Percentiles rank a stretch among this genome's conserved stretches.
Conservation (phyloP, 2,888 invertebrate genomes). For the Sialis fuliginosa region DNA sequence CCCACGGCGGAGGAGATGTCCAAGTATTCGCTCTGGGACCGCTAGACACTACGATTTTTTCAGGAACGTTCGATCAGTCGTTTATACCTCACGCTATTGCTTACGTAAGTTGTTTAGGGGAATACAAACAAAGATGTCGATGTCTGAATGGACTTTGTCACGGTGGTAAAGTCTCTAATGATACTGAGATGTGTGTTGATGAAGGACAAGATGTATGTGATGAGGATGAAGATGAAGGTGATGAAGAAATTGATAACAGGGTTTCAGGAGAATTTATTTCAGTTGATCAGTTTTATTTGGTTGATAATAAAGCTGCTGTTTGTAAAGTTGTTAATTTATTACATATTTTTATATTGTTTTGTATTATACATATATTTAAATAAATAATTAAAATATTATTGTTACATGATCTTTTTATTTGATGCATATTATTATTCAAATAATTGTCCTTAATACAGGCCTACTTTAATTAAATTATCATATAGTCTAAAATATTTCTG, state of each 20-base stretch:
- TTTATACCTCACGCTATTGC: slow-evolving; percentile 62
- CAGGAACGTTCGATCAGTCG: slow-evolving; percentile 55
- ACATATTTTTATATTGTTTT: too few relatives aligned
- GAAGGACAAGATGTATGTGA: not conserved
- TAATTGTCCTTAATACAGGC: too few relatives aligned
- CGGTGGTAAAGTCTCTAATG: not conserved
- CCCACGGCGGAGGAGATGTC: slow-evolving; percentile 59
- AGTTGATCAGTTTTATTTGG: not conserved
- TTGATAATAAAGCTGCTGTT: not conserved
- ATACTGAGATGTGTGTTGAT: not conserved
- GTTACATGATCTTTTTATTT: too few relatives aligned
- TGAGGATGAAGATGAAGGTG: not conserved
- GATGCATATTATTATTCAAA: too few relatives aligned
- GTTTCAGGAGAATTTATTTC: not conserved
- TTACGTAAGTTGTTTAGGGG: slow-evolving; percentile 46
- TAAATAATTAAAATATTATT: too few relatives aligned
- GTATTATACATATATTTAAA: too few relatives aligned
- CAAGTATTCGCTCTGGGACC: slow-evolving; percentile 48
- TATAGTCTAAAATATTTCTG: too few relatives aligned
- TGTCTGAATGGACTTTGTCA: slow-evolving; percentile 4
- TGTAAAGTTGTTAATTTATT: not conserved
- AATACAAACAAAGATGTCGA: slow-evolving; percentile 34
- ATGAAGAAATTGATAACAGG: not conserved
- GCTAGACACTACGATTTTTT: slow-evolving; percentile 34
- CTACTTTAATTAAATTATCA: too few relatives aligned